Base-by-base conservation (phyloP, 2,113 vertebrate species). In the Chlamydotis undulata region DNA sequence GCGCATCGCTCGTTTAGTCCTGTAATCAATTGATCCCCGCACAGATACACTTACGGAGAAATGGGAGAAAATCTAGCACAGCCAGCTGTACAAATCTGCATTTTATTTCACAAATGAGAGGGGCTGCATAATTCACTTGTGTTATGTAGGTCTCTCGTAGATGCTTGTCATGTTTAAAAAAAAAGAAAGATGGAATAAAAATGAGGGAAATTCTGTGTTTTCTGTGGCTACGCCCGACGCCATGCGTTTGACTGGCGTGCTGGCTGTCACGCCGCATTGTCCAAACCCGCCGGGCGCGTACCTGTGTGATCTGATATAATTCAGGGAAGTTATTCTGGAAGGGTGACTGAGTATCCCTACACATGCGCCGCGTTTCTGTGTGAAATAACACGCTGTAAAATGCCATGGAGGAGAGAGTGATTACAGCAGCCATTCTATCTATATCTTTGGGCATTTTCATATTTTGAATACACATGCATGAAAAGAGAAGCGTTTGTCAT, bases 31-130 rank as follows among this genome's bases (percentile, higher is more conserved):
- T 83, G 96, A 93, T 94, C 80, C 71, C 55, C 0, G 0, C 25
- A 45, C 60, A 93, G 92, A 80, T 93, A 23, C 17, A 70, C 81
- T 96, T 91, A 78, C 0, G 50, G 89, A 95, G 94, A 92, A 94
- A 81, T 29, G 60, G 90, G 79, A 96, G 89, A 88, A 83, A 84
- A 87, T 86, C 73, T 91, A 88, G 67, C 59, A 41, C 80, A 77
- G 81, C 35, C 77, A 96, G 95, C 69, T 77, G 89, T 83, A 39
- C 75, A 94, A 95, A 97, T 96, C 94, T 97, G 95, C 96, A 92
- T 97, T 97, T 96, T 95, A 93, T 95, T 97, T 96, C 95, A 95
- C 92, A 97, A 94, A 97, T 94, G 95, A 97, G 96, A 59, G 8
- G 93, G 94, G 96, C 95, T 96, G 97, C 83, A 65, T 92, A 88